A percentile compares a stretch with the other conserved stretches of the same genome.
Evolutionary conservation across 2,797 vertebrate genomes (phyloP).

Genomic region (Poecilia wingei): DNA sequence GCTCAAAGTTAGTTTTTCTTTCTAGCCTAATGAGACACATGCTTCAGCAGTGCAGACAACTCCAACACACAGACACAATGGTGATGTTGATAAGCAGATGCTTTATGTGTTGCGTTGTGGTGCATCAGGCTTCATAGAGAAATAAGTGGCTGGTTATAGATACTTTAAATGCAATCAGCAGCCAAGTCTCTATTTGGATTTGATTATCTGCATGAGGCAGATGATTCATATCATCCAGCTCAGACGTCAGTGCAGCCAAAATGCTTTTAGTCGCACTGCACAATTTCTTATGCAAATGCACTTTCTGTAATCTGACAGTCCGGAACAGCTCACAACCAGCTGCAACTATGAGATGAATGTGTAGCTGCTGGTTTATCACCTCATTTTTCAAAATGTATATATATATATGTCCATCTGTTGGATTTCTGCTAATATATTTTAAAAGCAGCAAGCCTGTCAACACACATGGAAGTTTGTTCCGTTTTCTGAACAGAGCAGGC

Average conservation of each 20-base stretch:
- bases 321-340: background rate
- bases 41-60: background rate
- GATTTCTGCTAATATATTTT: background rate
- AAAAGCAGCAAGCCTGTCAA: background rate
- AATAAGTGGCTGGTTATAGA: background rate
- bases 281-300: slow-evolving; percentile 6
- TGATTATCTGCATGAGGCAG: slow-evolving; percentile 1
- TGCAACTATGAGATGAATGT: background rate
- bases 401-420: background rate
- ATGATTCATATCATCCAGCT: slow-evolving; percentile 3
- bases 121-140: background rate
- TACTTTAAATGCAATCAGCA: background rate
- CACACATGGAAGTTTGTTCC: background rate
- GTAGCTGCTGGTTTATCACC: background rate
- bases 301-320: background rate
- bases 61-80: background rate
- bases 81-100: background rate
- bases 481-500: background rate
- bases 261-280: background rate
- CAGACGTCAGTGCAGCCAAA: slow-evolving; percentile 1
- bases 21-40: background rate
- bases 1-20: background rate
- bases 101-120: background rate
- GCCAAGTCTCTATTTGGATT: slow-evolving; percentile 3
- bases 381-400: background rate